Base-by-base conservation (phyloP, 2,797 vertebrate species). In the Sciaenops ocellatus region DNA sequence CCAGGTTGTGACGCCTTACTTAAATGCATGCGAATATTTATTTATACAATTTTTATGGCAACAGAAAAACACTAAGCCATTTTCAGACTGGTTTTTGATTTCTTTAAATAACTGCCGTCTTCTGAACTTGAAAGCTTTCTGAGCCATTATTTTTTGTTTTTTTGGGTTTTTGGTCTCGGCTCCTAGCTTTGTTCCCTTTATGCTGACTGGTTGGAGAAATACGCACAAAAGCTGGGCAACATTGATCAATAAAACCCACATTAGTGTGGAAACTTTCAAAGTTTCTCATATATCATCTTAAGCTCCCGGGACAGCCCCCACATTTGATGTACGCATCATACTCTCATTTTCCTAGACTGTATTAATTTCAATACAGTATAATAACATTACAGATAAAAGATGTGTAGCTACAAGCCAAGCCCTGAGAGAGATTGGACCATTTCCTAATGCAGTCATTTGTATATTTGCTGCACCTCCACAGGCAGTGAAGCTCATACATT, bases 1-100 rank as follows among this genome's bases (percentile, higher is more conserved):
- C 82, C 84, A 90, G 90, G 90, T 91, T 94, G 87, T 91, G 89
- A 94, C 94, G 94, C 94, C 93, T 95, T 95, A 94, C 89, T 89
- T 73, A 74, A 90, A 88, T 89, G 94, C 94, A 95, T 95, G 94
- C 63, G 50, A 82, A 84, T 84, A 93, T 92, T 91, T 87, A 92
- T 92, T 93, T 84, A 87, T 82, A 88, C 89, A 84, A 83, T 92
- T 91, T 93, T 86, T 92, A 92, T 76, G 90, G 77, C 79, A 78
- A 82, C 81, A 74, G 64, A 76, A 80, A 84, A 90, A 80, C 69
- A 75, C 76, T n/a, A 92, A 94, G 92, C 89, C 92, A 94, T 94
- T 92, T 87, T 86, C 76, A 77, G 86, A 89, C 86, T 85, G 70
- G 62, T 80, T 90, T 38, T 86, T 44, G 47, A 84, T 79, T 89